Base-by-base conservation (phyloP, 2,113 vertebrate genomes). In the Dasyornis broadbenti region DNA sequence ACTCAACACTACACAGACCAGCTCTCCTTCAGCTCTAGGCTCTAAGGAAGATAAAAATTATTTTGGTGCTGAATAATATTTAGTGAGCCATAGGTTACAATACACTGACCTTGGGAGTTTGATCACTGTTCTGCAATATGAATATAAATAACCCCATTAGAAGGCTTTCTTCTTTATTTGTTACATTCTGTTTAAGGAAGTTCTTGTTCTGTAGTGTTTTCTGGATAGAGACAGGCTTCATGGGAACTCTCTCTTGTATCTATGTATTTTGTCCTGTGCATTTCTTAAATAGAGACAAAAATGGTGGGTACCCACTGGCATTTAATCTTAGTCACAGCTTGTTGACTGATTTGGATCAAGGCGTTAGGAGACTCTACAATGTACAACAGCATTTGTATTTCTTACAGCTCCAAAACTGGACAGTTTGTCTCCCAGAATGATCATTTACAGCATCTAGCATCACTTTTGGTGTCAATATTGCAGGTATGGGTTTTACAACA, bases 241-340 rank as follows among this genome's bases (percentile, higher is more conserved):
- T 10, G 3, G 60, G 54, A 94, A 59, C 45, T 52, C 35, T 56
- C 45, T 31, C 47, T 37, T 27, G 1, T 9, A 35, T 33, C 45
- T 47, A 0, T 40, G 6, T 35, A 53, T 82, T 68, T 83, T 76
- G 19, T 85, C 85, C 63, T 82, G 78, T 0, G 0, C 42, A 66
- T 70, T 86, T 75, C 57, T 64, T 56, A 52, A 82, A 81, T 17
- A 53, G n/a, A 73, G 37, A 77, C 10, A 73, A 68, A 73, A 84
- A 24, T 31, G 30, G 30, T 20, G 14, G 54, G 70, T 84, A 82
- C 82, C 84, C 45, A 54, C 75, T 47, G 84, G 60, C 35, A 57
- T 91, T 91, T 86, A 27, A 93, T 88, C 68, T 90, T 54, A n/a
- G 59, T 77, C 92, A 91, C 83, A 95, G 85, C 71, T 93, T 91